Evolutionary conservation across 2,797 vertebrate genomes (phyloP), one percentile per base, ranked within the genome.

Genomic region (Silurus aristotelis): DNA sequence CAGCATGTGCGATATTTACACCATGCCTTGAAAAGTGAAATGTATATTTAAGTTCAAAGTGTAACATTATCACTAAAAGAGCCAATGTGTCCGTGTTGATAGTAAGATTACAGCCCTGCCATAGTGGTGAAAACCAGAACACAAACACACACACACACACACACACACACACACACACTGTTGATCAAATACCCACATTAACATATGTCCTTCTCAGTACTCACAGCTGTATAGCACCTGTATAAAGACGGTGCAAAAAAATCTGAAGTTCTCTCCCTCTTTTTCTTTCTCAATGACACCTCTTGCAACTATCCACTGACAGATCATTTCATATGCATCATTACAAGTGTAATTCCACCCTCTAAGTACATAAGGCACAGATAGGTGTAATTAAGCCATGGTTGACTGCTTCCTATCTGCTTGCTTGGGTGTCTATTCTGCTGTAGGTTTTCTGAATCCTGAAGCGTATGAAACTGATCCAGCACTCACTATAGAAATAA

Each of bases 301-400:
- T 60, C 12, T 85, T 61, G 83, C 55, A 27, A 82, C 77, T 81
- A 72, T 73, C 72, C 60, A 66, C 55, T 84, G 17, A 60, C 55
- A 68, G 61, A 20, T 72, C 48, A 64, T 84, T 61, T 86, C 85
- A 80, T 82, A 19, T 20, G 64, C 66, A 71, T 67, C 82, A 84
- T 87, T 52, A 71, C 61, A 86, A 67, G 38, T 77, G 70, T 72
- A 86, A 83, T 67, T 71, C 46, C 48, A 85, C 85, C 83, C 71
- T 85, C 67, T n/a, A 61, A 68, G 73, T 67, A 76, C 77, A 83
- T 38, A 85, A 63, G 15, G 38, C 84, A 79, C 52, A 73, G 56
- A 75, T 72, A 81, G 25, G 80, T 81, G 31, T 78, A 82, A 78
- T 52, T 70, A 82, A 20, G 78, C 4, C 61, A 86, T 66, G 52